Base-by-base conservation (phyloP, 1,140 invertebrate genomes). In the Thaumatotibia leucotreta region DNA sequence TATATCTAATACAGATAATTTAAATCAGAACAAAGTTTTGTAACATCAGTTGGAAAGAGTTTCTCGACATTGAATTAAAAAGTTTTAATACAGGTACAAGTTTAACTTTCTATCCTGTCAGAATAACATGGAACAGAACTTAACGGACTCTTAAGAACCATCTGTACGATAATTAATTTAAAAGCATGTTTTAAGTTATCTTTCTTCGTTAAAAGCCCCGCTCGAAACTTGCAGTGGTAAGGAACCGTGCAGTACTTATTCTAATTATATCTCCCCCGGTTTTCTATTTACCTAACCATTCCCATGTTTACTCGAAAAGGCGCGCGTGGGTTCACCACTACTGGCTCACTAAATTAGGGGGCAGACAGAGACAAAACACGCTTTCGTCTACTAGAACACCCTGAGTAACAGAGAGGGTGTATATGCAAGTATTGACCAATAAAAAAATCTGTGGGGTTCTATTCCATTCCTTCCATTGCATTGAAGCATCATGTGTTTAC, bases 211-310 rank as follows among this genome's bases (percentile, higher is more conserved):
- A 58, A 58, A 58, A 58, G 52, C 52, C 10, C 20, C 23, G 52
- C 24, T 45, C 61, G 50, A 66, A 72, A 73, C 31, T 73, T 74
- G 68, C 39, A 69, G 63, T 65, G 67, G 22, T 14, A 72, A 70
- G 72, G 78, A 80, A 76, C 69, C 70, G 76, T 68, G 69, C 74
- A 68, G 79, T 79, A 81, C 84, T 85, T 78, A 82, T 88, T 88
- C 86, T 90, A 88, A 90, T 90, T 88, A 88, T 88, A 88, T 77
- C 83, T 79, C 84, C 77, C 86, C 87, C 76, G 77, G 78, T 81
- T 82, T 83, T 83, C 84, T 88, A 88, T 90, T 88, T 87, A 68
- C 67, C 24, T 68, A 80, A 81, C 74, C 77, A 86, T 86, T 85
- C 77, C 76, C 76, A 79, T 90, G 84, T 90, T 88, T 89, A 89